Base-by-base conservation (phyloP, 2,888 invertebrate genomes). In the Tachina grossa region DNA sequence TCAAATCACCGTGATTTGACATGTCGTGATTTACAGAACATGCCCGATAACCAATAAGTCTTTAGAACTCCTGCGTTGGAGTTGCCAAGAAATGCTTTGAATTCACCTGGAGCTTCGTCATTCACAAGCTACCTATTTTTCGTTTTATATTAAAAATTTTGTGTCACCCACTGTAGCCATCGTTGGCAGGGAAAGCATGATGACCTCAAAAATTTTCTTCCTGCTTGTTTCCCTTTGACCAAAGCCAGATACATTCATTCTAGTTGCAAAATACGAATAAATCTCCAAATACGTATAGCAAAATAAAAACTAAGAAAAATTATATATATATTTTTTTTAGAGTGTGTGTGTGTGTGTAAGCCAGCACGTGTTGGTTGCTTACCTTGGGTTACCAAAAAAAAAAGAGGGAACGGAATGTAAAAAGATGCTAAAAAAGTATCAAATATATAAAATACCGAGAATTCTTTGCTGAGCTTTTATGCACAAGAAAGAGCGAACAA, bases 391-490 rank as follows among this genome's bases (percentile, higher is more conserved):
- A 22, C 59, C 43, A 47, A 47, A 41, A 47, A 47, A 41, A 47
- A 13, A 31, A 43, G n/a, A 9, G 14, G 9, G 22, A 51, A 31
- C 51, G 49, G 2, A 57, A 72, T 57, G 6, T 41, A 13, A 53
- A 53, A 68, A 49, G 11, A 45, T 68, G 45, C 43, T 31, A 47
- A 75, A 47, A 82, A 55, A 82, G 51, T 63, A 31, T 49, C 65
- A 72, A 72, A 66, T 74, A 76, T 80, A 72, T 68, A 77, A 72
- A 83, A 85, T 80, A 55, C 71, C 76, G 49, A 63, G 57, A 80
- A 80, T 83, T 76, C 79, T 68, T 80, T 71, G 79, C 66, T 72
- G 43, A 83, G 76, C 68, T 85, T 85, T 72, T 80, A 80, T 66
- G 76, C 57, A 14, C 14, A 66, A 59, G 53, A 49, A 53, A 53